Base-by-base conservation (phyloP, 2,888 invertebrate genomes). In the Ophion ellenae region DNA sequence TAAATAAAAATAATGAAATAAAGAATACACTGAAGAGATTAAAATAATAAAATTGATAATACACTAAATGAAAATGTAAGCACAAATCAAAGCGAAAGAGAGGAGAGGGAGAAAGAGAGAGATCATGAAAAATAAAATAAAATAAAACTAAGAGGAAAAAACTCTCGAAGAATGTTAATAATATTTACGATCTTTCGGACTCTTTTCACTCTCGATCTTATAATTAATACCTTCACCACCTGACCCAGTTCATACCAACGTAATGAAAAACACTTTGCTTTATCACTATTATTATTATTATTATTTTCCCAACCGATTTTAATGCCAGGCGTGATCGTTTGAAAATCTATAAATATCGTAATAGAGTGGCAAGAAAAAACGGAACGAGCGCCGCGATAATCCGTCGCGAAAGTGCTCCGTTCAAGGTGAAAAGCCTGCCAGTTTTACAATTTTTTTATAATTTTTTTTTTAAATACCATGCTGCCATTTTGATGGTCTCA, bases 181-280 rank as follows among this genome's bases (percentile, higher is more conserved):
- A 53, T 53, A 5, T 53, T 53, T 53, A 53, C 53, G 17, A 53
- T 53, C 63, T 74, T 63, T 32, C 14, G n/a, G 67, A 40, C 63
- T 20, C 63, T 20, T 63, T 63, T 40, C 45, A 20, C 63, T 74
- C 63, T 74, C 74, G 45, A 40, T 20, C 45, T 63, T 63, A 74
- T 74, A 63, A 73, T 59, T 20, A 61, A 17, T 17, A 53, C 53
- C 17, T 53, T 53, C 53, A 53, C 53, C 53, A 40, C 40, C 53
- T 53, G 53, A 53, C 17, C 53, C 53, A 53, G 53, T 53, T 53
- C 2, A 7, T 3, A 14, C 17, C 14, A 53, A 53, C 53, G 53
- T 53, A 53, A 53, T 53, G 53, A 14, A 53, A 53, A 53, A 53
- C 17, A 3, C 17, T 53, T 53, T 3, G 53, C 11, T 53, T 5